phyloP scores from a whole-genome alignment of 2,888 invertebrate species.

The Mesochorus sp. region DNA sequence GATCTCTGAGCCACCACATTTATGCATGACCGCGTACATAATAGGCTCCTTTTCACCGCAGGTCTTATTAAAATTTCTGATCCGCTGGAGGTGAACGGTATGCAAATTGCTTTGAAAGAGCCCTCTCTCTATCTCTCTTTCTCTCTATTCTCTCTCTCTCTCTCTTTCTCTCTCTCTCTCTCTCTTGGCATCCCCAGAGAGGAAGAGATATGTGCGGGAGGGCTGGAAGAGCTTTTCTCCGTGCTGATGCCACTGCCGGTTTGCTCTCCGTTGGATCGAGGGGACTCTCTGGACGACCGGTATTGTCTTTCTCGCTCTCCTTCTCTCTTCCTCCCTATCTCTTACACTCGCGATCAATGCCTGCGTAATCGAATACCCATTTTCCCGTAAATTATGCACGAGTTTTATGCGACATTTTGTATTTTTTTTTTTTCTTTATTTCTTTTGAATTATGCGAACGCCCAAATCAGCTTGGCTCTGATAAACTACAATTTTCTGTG shows the following conservation, averaged over 20 bases:
- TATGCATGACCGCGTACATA: slow-evolving; percentile 70
- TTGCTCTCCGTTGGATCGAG: background rate
- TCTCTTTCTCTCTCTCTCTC: slow-evolving; percentile 1
- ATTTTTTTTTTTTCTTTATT: background rate
- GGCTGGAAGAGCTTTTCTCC: slow-evolving; percentile 1
- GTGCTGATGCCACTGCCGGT: slow-evolving; percentile 1
- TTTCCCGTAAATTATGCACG: slow-evolving; percentile 47
- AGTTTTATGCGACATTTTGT: background rate
- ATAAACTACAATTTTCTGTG: slow-evolving; percentile 8
- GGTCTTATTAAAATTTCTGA: slow-evolving; percentile 84
- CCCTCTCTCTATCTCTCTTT: slow-evolving; percentile 31
- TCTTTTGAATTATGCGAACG: background rate
- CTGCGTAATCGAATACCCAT: slow-evolving; percentile 56
- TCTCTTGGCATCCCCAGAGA: background rate
- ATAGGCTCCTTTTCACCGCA: slow-evolving; percentile 70
- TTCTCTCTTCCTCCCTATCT: background rate
- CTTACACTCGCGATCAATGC: slow-evolving; percentile 42
- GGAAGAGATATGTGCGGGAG: slow-evolving; percentile 33
- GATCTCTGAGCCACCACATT: slow-evolving; percentile 68
- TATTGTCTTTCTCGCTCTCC: background rate
- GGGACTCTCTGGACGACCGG: background rate
- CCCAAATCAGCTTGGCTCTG: background rate
- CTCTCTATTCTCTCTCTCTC: background rate
- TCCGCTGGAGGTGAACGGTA: slow-evolving; percentile 82
- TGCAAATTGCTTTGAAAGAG: slow-evolving; percentile 81